phyloP scores from a whole-genome alignment of 2,113 vertebrate genomes.

The Saguinus midas region DNA sequence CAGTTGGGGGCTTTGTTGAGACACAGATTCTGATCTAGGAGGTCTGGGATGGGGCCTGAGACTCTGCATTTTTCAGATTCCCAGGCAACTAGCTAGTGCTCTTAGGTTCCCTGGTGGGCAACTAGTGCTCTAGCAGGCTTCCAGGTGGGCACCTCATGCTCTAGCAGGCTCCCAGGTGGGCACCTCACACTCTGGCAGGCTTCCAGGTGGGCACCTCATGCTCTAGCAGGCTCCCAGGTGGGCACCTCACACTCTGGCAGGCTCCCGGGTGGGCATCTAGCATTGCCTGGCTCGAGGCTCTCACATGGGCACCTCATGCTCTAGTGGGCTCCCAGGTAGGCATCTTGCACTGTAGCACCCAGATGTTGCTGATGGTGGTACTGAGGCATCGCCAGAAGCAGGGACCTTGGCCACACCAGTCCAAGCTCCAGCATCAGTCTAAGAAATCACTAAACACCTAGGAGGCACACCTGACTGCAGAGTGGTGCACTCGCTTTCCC shows the following conservation, averaged over 20 bases:
- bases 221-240: not conserved
- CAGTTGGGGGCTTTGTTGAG: not conserved
- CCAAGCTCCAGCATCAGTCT: not conserved
- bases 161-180: not conserved
- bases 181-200: not conserved
- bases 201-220: not conserved
- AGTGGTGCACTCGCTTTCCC: rapidly evolving
- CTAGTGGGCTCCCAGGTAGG: not conserved
- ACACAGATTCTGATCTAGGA: not conserved
- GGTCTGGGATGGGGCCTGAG: not conserved
- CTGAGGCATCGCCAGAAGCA: not conserved
- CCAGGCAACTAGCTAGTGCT: not conserved
- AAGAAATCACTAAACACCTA: not conserved
- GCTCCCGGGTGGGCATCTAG: not conserved
- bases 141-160: not conserved
- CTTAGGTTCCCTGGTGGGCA: not conserved
- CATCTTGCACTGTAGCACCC: not conserved
- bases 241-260: too few species aligned
- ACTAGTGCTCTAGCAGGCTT: not conserved
- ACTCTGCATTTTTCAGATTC: not conserved
- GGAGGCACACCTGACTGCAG: not conserved
- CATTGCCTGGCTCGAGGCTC: not conserved
- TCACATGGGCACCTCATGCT: too few species aligned
- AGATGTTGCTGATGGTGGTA: not conserved
- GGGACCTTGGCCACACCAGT: too few species aligned